A percentile compares a stretch with the other conserved stretches of the same genome.
Evolutionary conservation across 2,113 vertebrate genomes (phyloP).

Genomic region (Chelonoidis abingdonii): DNA sequence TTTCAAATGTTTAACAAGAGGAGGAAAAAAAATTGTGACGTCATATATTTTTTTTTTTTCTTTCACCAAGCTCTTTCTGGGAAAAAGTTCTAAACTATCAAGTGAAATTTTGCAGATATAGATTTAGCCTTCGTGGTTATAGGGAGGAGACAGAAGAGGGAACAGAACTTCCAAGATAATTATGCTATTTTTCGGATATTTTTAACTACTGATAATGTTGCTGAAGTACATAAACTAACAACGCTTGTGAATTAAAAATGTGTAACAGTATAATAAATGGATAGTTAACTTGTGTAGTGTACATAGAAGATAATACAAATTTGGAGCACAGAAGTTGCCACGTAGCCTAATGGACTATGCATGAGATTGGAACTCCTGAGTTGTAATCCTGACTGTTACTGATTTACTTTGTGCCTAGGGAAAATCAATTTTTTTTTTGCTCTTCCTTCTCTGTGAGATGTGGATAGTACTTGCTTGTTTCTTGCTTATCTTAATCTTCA

Average conservation of each 20-base stretch:
- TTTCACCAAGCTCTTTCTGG: constrained; percentile 15
- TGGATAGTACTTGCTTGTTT: not conserved
- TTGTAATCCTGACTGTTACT: not conserved
- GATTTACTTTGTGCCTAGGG: not conserved
- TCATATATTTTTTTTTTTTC: not conserved
- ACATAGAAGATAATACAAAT: not conserved
- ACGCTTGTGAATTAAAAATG: not conserved
- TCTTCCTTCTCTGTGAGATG: not conserved
- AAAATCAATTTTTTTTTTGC: not conserved
- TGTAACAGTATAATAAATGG: not conserved
- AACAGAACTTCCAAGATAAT: not conserved
- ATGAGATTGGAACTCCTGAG: not conserved
- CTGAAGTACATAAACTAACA: not conserved
- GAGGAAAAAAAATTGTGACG: not conserved
- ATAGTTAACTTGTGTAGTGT: not conserved
- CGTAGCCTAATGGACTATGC: not conserved
- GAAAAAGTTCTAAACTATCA: not conserved
- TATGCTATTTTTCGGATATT: not conserved
- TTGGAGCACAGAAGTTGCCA: not conserved
- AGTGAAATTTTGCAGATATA: constrained; percentile 41
- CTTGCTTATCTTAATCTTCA: too few species aligned
- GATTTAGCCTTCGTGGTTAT: constrained; percentile 2
- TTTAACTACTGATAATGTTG: not conserved
- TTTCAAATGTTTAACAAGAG: not conserved
- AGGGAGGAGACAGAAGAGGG: not conserved